Evolutionary conservation across 2,888 invertebrate species (phyloP).

Genomic region (Synergus gifuensis): DNA sequence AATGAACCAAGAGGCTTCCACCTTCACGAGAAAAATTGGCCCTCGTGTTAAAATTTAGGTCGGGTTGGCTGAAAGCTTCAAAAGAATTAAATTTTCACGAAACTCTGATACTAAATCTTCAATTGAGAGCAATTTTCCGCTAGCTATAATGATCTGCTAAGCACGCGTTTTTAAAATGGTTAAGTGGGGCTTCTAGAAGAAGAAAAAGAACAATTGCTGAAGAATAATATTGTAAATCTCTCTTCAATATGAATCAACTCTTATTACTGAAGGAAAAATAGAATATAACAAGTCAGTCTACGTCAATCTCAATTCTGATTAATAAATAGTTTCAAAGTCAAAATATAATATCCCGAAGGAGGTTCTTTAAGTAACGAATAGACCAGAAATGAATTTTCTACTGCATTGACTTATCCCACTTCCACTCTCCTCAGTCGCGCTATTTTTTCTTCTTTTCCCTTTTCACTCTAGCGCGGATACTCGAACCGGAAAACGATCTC

Average conservation of each 20-base stretch:
- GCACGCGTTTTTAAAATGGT: not conserved
- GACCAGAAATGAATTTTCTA: conserved; percentile 56
- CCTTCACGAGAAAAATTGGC: conserved; percentile 38
- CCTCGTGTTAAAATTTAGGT: conserved; percentile 36
- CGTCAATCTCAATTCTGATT: not conserved
- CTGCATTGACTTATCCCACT: conserved; percentile 60
- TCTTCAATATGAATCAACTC: too few species aligned
- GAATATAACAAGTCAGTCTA: not conserved
- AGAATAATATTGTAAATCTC: not conserved
- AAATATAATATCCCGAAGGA: not conserved
- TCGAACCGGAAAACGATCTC: conserved; percentile 39
- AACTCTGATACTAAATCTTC: not conserved
- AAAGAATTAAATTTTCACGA: conserved; percentile 44
- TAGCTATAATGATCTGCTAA: not conserved
- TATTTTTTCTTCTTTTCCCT: conserved; percentile 26
- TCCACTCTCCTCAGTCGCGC: not conserved
- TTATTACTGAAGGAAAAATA: not conserved
- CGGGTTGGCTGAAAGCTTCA: conserved; percentile 22
- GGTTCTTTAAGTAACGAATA: not conserved
- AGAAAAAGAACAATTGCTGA: not conserved
- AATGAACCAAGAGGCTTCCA: conserved; percentile 24
- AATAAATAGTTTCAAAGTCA: not conserved
- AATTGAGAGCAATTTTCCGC: not conserved
- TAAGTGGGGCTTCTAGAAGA: not conserved
- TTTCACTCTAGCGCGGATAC: conserved; percentile 11